Base-by-base conservation (phyloP, 1,140 invertebrate species). In the Macrosteles quadrilineatus region DNA sequence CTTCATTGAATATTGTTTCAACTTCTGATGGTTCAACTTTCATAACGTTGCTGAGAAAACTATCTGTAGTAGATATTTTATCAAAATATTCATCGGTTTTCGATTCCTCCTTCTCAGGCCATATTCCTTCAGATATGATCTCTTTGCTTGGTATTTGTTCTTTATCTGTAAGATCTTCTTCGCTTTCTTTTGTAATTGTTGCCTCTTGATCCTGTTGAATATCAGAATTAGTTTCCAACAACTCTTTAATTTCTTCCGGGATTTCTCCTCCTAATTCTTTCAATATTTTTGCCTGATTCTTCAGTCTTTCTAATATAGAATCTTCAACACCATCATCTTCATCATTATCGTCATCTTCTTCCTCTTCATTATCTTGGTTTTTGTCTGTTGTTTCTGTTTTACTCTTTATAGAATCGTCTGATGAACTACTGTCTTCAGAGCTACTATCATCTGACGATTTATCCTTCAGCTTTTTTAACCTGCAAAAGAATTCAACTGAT, bases 231-330 rank as follows among this genome's bases (percentile, higher is more conserved):
- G 67, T 17, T 29, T 69, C 59, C 45, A 73, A 69, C n/a, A 77
- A 71, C 47, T 75, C 74, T 63, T 74, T 75, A 30, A 79, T 75
- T 67, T 77, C 76, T 69, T 76, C 75, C 23, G 80, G 77, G 29
- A 78, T 71, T 57, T 81, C 77, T 25, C 79, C 78, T 36, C 80
- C 79, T 19, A 82, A 72, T 65, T 80, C 76, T 76, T 81, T 80
- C 30, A 83, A 68, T 67, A 80, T 74, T 74, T 77, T 77, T n/a
- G 78, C 79, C 68, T 80, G 80, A 71, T 75, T 81, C 71, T 79
- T 80, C 30, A 83, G 75, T 67, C 77, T 75, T 27, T 73, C 73
- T 30, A 83, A 70, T 21, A 84, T 77, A 68, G 78, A 76, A 19
- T 74, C 72, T 66, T 83, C 82, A 70, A 81, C 79, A 47, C 76